Conservation (phyloP, 2,888 invertebrate genomes). For the Xestia xanthographa region DNA sequence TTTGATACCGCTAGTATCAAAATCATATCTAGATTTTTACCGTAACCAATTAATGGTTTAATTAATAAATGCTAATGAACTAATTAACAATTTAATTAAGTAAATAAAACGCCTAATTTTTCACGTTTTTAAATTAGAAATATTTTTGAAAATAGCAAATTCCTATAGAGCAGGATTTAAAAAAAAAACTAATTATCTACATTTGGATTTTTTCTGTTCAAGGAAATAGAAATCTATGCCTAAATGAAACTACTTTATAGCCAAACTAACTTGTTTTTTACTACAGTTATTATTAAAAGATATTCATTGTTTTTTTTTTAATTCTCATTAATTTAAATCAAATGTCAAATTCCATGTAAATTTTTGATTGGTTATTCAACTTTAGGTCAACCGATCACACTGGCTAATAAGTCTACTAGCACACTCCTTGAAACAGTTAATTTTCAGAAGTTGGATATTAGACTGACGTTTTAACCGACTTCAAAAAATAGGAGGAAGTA, state of each 20-base stretch:
- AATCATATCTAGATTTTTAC: conserved; percentile 3
- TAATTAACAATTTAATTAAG: conserved; percentile 15
- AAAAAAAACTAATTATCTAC: conserved; percentile 5
- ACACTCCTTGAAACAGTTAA: background rate
- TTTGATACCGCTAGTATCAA: background rate
- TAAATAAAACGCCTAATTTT: conserved; percentile 22
- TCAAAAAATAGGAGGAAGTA: too few relatives aligned
- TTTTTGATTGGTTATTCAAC: background rate
- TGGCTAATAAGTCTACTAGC: background rate
- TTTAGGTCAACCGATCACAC: background rate
- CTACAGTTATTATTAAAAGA: background rate
- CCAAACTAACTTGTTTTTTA: conserved; percentile 1
- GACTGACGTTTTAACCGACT: background rate
- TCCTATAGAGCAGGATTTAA: conserved; percentile 14
- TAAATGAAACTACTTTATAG: background rate
- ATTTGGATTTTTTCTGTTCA: background rate
- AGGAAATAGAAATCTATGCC: conserved; percentile 1
- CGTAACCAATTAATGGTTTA: background rate
- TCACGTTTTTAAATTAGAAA: background rate
- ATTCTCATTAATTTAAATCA: background rate
- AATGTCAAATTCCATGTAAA: background rate
- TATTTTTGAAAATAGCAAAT: conserved; percentile 32
- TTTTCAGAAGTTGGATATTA: background rate
- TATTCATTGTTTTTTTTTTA: background rate
- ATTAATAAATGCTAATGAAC: conserved; percentile 35